These are phyloP conservation scores for Diaprepes abbreviatus DNA, from an alignment of 2,888 invertebrate species.

Conservation along the genomic window DNA sequence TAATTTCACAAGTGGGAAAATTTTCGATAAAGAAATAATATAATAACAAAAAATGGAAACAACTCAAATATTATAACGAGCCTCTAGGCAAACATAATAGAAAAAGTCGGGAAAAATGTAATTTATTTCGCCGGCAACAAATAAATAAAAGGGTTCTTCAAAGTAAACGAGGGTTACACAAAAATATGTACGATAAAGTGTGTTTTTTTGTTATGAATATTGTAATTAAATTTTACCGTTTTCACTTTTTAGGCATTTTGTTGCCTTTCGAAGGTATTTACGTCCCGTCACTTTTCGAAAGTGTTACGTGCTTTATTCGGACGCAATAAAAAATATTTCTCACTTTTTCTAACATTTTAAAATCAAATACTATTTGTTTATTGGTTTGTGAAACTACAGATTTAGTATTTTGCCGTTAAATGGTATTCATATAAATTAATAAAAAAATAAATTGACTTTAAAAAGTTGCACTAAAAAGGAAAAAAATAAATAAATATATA, in stretches of 20 bases:
- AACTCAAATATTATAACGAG: slow-evolving; percentile 26
- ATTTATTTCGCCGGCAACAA: slow-evolving; percentile 40
- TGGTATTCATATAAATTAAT: no score
- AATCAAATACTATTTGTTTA: no score
- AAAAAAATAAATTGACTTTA: no score
- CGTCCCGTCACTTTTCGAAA: slow-evolving; percentile 1
- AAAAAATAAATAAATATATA: no score
- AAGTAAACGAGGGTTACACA: slow-evolving; percentile 31
- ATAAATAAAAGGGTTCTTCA: slow-evolving; percentile 43
- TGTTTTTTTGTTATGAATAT: not conserved
- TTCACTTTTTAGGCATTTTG: not conserved
- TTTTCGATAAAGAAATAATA: not conserved
- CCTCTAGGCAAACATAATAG: slow-evolving; percentile 36
- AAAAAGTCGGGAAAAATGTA: slow-evolving; percentile 30
- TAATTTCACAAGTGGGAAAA: not conserved
- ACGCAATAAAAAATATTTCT: no score
- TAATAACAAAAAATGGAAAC: not conserved
- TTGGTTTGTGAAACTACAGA: no score
- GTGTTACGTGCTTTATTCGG: no score
- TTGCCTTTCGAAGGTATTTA: not conserved
- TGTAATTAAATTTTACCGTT: not conserved
- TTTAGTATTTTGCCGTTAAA: no score
- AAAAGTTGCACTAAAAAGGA: no score
- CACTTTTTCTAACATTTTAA: no score
- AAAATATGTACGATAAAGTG: slow-evolving; percentile 30